Evolutionary conservation across 35 echinoderm and acorn worm species (phyloP).

Genomic region (Lytechinus variegatus): DNA sequence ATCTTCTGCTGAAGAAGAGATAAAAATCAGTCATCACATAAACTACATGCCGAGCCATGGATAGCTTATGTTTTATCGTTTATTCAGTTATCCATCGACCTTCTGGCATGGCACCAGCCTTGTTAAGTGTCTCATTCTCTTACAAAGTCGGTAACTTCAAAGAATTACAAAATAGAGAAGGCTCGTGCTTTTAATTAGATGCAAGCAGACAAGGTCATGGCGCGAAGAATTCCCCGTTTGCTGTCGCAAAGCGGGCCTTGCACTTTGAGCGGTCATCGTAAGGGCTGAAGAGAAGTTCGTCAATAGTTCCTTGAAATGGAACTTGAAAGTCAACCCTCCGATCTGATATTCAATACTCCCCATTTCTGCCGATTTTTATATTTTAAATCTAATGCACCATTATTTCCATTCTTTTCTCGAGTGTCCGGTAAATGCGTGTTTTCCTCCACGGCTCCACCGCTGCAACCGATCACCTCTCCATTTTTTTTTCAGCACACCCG

Average conservation of each 20-base stretch:
- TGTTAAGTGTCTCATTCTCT: neutral
- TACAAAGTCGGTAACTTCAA: neutral
- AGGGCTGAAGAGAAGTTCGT: neutral
- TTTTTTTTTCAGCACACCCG: neutral
- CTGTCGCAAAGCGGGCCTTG: neutral
- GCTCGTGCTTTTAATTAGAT: neutral
- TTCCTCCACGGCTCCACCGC: neutral
- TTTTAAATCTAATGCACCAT: neutral
- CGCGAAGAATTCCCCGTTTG: neutral
- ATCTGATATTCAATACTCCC: constrained; percentile 32
- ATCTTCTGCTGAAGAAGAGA: neutral
- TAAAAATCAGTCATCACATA: neutral
- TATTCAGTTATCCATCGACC: neutral
- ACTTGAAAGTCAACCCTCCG: constrained; percentile 18
- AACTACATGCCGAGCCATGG: neutral
- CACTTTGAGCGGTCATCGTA: neutral
- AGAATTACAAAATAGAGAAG: neutral
- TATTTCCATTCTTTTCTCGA: neutral
- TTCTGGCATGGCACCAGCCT: neutral
- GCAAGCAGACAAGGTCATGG: neutral
- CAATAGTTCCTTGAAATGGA: neutral
- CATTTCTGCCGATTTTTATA: neutral
- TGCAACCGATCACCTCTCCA: neutral
- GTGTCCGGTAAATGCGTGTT: neutral
- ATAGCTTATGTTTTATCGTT: neutral